Base-by-base conservation (phyloP, 2,797 vertebrate species). In the Rhabdomys pumilio region DNA sequence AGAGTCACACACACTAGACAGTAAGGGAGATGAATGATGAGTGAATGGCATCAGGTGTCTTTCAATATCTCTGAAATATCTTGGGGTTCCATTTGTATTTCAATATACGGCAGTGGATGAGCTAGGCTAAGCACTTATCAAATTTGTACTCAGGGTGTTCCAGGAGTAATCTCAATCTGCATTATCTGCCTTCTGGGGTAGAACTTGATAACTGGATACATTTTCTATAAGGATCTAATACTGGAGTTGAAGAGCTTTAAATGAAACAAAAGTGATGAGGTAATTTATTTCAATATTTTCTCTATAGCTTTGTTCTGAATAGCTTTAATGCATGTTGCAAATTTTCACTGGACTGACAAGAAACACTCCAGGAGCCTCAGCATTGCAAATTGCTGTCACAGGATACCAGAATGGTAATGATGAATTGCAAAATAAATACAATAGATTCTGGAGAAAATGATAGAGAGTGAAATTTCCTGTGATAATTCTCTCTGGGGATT, bases 1-100 rank as follows among this genome's bases (percentile, higher is more conserved):
- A 95, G 53, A 97, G 96, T 98, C 95, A 95, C 67, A 89, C 96
- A 96, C 84, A 98, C 97, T 97, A 41, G 0, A 97, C 91, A 93
- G 11, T 97, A 93, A 98, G 94, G 92, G 97, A 98, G 97, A 98
- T 96, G 93, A 97, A 98, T 57, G 69, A 88, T 92, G 96, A 95
- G 59, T 77, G 85, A 97, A 94, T 0, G 2, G 20, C 89, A 97
- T 97, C 86, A 92, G 57, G 88, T 96, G 80, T 96, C 97, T 91
- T 97, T 97, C 92, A 89, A 31, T 89, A 90, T 89, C 94, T 97
- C 69, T 93, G 89, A 65, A 83, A 73, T 82, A 65, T 95, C 84
- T 92, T 95, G 63, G 92, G 93, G n/a, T 85, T 97, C 91, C 81
- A 50, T 95, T 96, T 98, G 75, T 41, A 96, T 97, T 97, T 97